Evolutionary conservation across 2,888 invertebrate genomes (phyloP).

Genomic region (Xanthorhoe designata): DNA sequence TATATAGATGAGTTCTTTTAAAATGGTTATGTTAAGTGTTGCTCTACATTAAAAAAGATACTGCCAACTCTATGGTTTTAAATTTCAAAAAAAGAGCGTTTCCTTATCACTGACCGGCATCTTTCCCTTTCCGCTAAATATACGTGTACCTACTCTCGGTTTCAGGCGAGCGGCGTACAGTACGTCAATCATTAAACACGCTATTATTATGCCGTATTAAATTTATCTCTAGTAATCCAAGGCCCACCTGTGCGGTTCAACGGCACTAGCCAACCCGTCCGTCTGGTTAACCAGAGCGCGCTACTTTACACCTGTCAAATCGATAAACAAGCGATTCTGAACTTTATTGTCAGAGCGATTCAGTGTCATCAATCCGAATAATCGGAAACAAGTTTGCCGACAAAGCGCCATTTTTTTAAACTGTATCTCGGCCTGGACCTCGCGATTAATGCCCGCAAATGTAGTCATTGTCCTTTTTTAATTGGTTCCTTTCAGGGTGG

Average conservation of each 20-base stretch:
- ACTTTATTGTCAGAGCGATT: constrained; percentile 61
- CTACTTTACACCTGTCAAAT: constrained; percentile 72
- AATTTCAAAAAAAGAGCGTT: constrained; percentile 31
- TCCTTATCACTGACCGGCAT: constrained; percentile 33
- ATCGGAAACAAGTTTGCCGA: constrained; percentile 62
- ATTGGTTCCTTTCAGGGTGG: constrained; percentile 60
- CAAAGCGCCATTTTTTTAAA: constrained; percentile 75
- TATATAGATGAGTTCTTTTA: no score
- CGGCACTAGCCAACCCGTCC: constrained; percentile 78
- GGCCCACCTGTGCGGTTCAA: constrained; percentile 82
- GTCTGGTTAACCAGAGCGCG: constrained; percentile 75
- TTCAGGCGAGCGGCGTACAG: constrained; percentile 49
- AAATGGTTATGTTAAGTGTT: background rate
- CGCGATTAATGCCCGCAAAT: constrained; percentile 71
- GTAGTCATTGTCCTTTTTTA: constrained; percentile 50
- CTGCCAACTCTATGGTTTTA: background rate
- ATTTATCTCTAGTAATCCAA: constrained; percentile 81
- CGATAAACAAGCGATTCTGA: constrained; percentile 62
- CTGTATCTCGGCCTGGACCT: constrained; percentile 69
- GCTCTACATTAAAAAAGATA: background rate
- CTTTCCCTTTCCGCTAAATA: constrained; percentile 44
- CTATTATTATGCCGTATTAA: constrained; percentile 79
- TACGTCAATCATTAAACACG: constrained; percentile 62
- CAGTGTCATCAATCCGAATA: constrained; percentile 52
- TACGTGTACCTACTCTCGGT: constrained; percentile 52